Base-by-base conservation (phyloP, 2,888 invertebrate genomes). In the Heteropelma amictum region DNA sequence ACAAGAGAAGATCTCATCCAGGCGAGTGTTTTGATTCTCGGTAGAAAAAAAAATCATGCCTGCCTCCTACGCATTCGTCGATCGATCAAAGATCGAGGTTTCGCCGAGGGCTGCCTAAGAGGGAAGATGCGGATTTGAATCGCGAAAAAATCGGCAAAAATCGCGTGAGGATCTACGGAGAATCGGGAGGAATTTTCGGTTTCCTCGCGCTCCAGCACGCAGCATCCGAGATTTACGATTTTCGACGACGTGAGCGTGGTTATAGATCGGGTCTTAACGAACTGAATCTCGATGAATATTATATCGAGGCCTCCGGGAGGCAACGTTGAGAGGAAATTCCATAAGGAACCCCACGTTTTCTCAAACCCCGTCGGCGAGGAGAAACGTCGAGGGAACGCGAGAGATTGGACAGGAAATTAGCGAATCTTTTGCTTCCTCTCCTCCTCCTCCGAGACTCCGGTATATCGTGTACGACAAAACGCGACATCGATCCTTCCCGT, bases 381-480 rank as follows among this genome's bases (percentile, higher is more conserved):
- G n/a, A n/a, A n/a, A n/a, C n/a, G n/a, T n/a, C n/a, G n/a, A n/a
- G n/a, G n/a, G n/a, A n/a, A n/a, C n/a, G n/a, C n/a, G n/a, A n/a
- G n/a, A n/a, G n/a, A n/a, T 49, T 64, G 45, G 21, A 45, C 65
- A 67, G 67, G 76, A 83, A 83, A 83, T 83, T 82, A 82, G 81
- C 80, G 78, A 82, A 81, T 81, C 81, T 81, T 79, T 70, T 68
- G 7, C 72, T 76, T 53, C 68, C 67, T 67, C 35, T 30, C 21
- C 17, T n/a, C 21, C n/a, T n/a, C n/a, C n/a, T n/a, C n/a, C n/a
- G n/a, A n/a, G n/a, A n/a, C n/a, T n/a, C n/a, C n/a, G n/a, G n/a
- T n/a, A n/a, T n/a, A n/a, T n/a, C n/a, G n/a, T n/a, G n/a, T n/a
- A n/a, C n/a, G n/a, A n/a, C 2, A 21, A 21, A 1, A n/a, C n/a